These are phyloP conservation scores for Cyaniris semiargus DNA, from an alignment of 2,888 invertebrate genomes.

Conservation along the genomic window DNA sequence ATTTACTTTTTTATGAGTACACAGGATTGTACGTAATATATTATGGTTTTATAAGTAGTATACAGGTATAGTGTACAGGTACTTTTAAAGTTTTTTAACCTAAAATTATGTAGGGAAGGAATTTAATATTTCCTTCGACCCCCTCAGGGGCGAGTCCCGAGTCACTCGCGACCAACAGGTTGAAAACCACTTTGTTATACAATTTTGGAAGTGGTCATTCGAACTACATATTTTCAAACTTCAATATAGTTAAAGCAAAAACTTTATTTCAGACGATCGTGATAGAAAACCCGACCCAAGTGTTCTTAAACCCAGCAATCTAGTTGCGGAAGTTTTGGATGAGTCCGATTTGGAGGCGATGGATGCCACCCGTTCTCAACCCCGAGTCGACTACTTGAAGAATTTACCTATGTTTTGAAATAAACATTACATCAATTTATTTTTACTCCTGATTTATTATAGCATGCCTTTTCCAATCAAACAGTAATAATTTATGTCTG, in stretches of 20 bases:
- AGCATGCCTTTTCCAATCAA: background rate
- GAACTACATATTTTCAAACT: too few species aligned
- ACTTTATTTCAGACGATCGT: background rate
- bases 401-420: background rate
- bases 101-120: too few species aligned
- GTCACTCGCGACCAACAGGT: too few species aligned
- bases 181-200: too few species aligned
- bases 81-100: too few species aligned
- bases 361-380: background rate
- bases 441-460: background rate
- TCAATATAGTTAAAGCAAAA: background rate
- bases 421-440: background rate
- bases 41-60: too few species aligned
- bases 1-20: conserved; percentile 28
- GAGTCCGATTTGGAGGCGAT: background rate
- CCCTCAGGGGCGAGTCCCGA: too few species aligned
- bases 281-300: background rate
- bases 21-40: too few species aligned
- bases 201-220: too few species aligned
- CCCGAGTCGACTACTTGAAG: background rate
- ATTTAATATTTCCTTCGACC: too few species aligned
- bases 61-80: too few species aligned
- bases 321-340: background rate
- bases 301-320: background rate
- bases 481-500: background rate